Conservation (phyloP, 2,113 vertebrate species). For the Sciurus niger region DNA sequence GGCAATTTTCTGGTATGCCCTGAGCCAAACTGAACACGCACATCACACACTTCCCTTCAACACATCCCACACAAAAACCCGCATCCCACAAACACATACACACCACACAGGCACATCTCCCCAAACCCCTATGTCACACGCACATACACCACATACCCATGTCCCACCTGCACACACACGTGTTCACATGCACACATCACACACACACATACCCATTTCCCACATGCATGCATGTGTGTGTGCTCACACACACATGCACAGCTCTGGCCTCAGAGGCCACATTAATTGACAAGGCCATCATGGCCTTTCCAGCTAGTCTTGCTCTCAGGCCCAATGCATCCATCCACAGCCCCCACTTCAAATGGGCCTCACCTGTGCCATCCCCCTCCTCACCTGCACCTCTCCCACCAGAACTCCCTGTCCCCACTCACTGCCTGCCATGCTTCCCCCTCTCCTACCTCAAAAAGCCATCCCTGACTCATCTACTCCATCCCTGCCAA, state of each 20-base stretch:
- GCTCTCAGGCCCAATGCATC: neutral
- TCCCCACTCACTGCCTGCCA: neutral
- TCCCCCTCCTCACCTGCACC: neutral
- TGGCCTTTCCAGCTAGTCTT: neutral
- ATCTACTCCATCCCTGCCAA: conserved; percentile 58
- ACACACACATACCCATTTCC: neutral
- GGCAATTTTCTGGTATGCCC: neutral
- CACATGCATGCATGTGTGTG: too few relatives aligned
- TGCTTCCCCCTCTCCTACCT: conserved; percentile 16
- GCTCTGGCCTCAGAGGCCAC: neutral
- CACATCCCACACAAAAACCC: neutral
- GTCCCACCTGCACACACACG: too few relatives aligned
- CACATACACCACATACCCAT: neutral
- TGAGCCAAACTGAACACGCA: neutral
- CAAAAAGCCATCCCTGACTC: conserved; percentile 71
- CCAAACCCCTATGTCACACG: neutral
- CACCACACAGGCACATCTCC: too few relatives aligned
- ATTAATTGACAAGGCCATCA: fast-evolving
- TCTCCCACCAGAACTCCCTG: neutral
- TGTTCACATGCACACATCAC: neutral
- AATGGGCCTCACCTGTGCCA: neutral
- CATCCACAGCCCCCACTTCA: neutral
- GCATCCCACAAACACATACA: neutral
- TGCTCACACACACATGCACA: neutral
- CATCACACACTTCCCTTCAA: neutral